A percentile compares a stretch with the other conserved stretches of the same genome.
These are phyloP conservation scores for Passer montanus DNA, from an alignment of 2,113 vertebrate genomes.

Conservation along the genomic window DNA sequence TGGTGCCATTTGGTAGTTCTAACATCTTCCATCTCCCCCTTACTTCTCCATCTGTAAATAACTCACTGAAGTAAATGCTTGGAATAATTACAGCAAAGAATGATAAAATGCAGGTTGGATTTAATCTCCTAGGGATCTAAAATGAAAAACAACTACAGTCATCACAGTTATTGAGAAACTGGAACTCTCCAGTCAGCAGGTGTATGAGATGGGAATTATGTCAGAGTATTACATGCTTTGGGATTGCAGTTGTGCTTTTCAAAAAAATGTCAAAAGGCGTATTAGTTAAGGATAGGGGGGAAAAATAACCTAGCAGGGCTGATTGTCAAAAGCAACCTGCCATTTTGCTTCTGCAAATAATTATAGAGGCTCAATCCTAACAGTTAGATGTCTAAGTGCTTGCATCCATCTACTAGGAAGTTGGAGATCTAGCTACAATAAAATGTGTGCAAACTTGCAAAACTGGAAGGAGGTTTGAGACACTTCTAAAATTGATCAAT, in stretches of 20 bases:
- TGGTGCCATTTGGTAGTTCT: conserved; percentile 54
- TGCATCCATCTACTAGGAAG: conserved; percentile 1
- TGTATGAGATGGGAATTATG: conserved; percentile 33
- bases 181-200: neutral
- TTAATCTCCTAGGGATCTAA: conserved; percentile 45
- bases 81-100: conserved; percentile 53
- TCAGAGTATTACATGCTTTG: neutral
- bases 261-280: neutral
- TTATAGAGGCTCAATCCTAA: conserved; percentile 15
- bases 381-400: neutral
- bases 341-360: neutral
- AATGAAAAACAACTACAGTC: conserved; percentile 35
- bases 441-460: neutral
- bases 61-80: conserved; percentile 59
- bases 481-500: neutral
- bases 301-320: neutral
- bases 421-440: neutral
- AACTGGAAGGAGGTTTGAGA: neutral
- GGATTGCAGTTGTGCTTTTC: neutral
- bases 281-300: neutral
- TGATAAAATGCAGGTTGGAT: conserved; percentile 53
- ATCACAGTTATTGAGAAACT: conserved; percentile 18
- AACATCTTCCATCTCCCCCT: conserved; percentile 54
- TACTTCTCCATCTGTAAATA: conserved; percentile 58
- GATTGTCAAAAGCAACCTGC: conserved; percentile 29